These are phyloP conservation scores for Patella ulyssiponensis DNA, from an alignment of 2,888 invertebrate genomes.

Conservation along the genomic window DNA sequence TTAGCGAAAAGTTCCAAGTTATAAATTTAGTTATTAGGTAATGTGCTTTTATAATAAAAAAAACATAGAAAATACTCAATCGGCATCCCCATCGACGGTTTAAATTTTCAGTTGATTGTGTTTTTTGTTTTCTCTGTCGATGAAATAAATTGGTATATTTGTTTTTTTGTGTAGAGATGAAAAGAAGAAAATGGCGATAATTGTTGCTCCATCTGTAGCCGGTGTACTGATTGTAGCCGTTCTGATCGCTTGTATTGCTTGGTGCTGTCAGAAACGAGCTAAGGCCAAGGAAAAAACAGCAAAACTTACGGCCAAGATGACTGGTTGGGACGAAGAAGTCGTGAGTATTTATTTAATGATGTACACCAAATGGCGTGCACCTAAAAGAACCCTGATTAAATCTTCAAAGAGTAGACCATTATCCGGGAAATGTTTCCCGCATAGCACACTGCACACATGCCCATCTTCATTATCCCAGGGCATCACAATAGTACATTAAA, in stretches of 20 bases:
- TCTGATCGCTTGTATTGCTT: conserved; percentile 68
- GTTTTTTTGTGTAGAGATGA: conserved; percentile 48
- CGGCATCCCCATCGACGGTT: no score
- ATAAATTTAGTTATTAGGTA: no score
- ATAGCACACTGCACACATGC: no score
- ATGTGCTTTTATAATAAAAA: no score
- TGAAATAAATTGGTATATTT: not conserved
- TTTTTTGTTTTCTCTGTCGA: not conserved
- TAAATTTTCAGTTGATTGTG: not conserved
- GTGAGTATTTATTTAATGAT: conserved; percentile 38
- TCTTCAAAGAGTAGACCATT: no score
- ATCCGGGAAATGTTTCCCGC: no score
- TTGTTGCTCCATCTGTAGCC: conserved; percentile 44
- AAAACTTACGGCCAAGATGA: conserved; percentile 88
- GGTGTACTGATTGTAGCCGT: conserved; percentile 45
- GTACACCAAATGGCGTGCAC: not conserved
- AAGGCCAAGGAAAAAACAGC: conserved; percentile 91
- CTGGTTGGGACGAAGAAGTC: conserved; percentile 81
- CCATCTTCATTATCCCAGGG: no score
- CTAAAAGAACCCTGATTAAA: not conserved
- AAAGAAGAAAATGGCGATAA: conserved; percentile 53
- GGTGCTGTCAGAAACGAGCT: conserved; percentile 83
- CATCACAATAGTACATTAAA: no score
- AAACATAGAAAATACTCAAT: no score
- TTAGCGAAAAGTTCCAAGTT: no score